These are phyloP conservation scores for Eleutherodactylus coqui DNA, from an alignment of 2,797 vertebrate species.

Conservation along the genomic window DNA sequence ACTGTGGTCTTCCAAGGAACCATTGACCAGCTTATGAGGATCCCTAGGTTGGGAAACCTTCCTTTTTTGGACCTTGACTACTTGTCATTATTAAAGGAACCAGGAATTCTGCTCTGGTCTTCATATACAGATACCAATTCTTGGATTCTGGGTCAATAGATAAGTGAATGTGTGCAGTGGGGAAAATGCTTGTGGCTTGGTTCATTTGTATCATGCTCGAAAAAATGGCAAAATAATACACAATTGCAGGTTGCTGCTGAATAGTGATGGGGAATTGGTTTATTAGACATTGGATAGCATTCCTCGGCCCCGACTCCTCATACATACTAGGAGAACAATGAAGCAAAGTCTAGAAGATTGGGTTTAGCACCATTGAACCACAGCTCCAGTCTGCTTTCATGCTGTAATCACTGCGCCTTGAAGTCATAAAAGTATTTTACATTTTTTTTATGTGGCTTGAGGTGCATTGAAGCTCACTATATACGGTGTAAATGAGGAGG, in stretches of 20 bases:
- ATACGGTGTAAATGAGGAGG: slow-evolving; percentile 42
- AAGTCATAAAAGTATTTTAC: slow-evolving; percentile 44
- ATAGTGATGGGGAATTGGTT: neutral
- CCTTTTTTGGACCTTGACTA: neutral
- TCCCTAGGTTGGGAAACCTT: neutral
- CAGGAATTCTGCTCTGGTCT: neutral
- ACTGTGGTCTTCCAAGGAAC: neutral
- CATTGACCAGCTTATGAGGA: neutral
- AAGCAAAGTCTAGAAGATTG: neutral
- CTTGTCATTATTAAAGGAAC: neutral
- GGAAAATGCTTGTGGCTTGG: neutral
- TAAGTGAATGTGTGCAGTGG: neutral
- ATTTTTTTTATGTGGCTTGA: slow-evolving; percentile 31
- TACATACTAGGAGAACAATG: neutral
- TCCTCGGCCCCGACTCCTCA: neutral
- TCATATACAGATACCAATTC: neutral
- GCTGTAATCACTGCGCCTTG: slow-evolving; percentile 2
- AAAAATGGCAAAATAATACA: neutral
- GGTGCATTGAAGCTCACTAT: slow-evolving; percentile 38
- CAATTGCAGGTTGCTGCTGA: too few relatives aligned
- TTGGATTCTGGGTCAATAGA: neutral
- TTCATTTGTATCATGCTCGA: neutral
- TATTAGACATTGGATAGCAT: neutral
- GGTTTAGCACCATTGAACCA: slow-evolving; percentile 1
- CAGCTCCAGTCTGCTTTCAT: slow-evolving; percentile 29